Conservation (phyloP, 1,140 invertebrate species). For the Leptinotarsa texana region DNA sequence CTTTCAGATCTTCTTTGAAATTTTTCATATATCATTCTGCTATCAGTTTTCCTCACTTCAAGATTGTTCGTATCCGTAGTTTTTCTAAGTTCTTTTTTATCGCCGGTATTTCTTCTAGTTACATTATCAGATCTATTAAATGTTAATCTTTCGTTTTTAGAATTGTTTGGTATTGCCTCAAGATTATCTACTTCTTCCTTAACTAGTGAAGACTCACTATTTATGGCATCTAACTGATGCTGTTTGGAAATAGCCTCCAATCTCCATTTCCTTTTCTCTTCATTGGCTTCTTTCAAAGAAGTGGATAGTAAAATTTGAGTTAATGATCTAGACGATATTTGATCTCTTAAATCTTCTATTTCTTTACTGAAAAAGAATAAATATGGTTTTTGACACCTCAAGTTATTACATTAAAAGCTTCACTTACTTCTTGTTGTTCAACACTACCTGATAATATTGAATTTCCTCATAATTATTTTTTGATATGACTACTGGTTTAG, state of each 20-base stretch:
- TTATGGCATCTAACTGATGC: conserved; percentile 21
- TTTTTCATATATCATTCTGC: background rate
- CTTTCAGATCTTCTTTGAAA: background rate
- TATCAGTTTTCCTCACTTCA: background rate
- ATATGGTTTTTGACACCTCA: background rate
- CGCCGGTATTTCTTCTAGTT: background rate
- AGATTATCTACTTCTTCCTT: background rate
- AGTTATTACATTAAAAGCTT: too few species aligned
- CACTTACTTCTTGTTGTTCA: conserved; percentile 21
- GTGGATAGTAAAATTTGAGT: background rate
- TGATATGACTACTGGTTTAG: conserved; percentile 13
- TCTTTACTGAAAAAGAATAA: conserved; percentile 16
- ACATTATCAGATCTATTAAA: background rate
- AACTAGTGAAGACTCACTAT: background rate
- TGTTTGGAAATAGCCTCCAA: background rate
- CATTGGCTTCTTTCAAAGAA: conserved; percentile 14
- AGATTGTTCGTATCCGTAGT: background rate
- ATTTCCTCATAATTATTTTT: conserved; percentile 17
- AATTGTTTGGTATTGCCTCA: background rate
- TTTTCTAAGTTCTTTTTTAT: background rate
- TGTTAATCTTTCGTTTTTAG: background rate
- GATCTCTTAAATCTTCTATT: conserved; percentile 1
- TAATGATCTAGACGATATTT: background rate
- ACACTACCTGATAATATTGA: background rate
- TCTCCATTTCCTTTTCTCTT: conserved; percentile 17